Base-by-base conservation (phyloP, 2,797 vertebrate genomes). In the Poeciliopsis presidionis region DNA sequence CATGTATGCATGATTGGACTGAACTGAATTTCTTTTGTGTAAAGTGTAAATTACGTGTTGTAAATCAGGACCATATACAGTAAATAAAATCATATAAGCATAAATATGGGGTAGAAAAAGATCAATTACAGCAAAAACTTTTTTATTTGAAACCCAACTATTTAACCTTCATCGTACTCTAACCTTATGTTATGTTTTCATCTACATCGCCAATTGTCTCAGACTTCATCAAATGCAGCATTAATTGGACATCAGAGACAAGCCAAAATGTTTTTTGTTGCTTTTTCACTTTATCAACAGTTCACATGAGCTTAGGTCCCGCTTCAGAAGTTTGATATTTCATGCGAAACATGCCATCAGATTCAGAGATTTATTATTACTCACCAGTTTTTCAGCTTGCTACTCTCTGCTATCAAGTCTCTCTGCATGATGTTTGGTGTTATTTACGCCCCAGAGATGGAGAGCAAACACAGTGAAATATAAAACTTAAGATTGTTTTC, bases 361-460 rank as follows among this genome's bases (percentile, higher is more conserved):
- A 75, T 78, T 79, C 55, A 49, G 45, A 85, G 71, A 80, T 74
- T 30, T 33, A 30, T 45, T 70, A 25, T 25, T 67, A 43, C 5
- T 69, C 36, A 20, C 43, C 30, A 3, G 33, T 72, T 69, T 73
- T 72, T 51, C 80, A 67, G 76, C 20, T 72, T 12, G 30, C 16
- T 36, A 36, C 14, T 65, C 61, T 11, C 30, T 8, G 43, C 65
- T 57, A 57, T 73, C 46, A 14, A 43, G 36, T 18, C 59, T 65
- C 36, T 74, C 55, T 47, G 14, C 46, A 47, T 72, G 74, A 67
- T n/a, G 55, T 74, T 76, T 74, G 46, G 57, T 53, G 45, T 72
- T 33, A 71, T 77, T 75, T 75, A 36, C 72, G 78, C 83, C 47
- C 72, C 59, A 5, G 57, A 73, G 76, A 74, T 82, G 72, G 83